Percentiles rank a stretch among this genome's conserved stretches.
Conservation (phyloP, 2,888 invertebrate species). For the Orthosia incerta region DNA sequence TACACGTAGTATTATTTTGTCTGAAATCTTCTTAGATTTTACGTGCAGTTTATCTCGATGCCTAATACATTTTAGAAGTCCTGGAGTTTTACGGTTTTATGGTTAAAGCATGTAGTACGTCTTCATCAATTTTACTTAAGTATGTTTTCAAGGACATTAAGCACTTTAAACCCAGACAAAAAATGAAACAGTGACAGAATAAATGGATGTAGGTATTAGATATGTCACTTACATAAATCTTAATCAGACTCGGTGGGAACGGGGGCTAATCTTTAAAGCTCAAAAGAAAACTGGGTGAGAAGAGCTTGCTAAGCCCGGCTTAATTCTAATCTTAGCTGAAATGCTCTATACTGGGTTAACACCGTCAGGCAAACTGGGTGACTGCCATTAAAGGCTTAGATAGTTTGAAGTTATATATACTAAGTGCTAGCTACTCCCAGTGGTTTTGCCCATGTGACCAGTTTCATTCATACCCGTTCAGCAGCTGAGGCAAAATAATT, state of each 20-base stretch:
- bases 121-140: not conserved
- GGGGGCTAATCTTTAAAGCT: conserved; percentile 62
- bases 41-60: no score
- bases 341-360: conserved; percentile 60
- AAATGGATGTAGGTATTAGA: conserved; percentile 49
- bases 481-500: no score
- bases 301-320: conserved; percentile 62
- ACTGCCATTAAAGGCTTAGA: conserved; percentile 2
- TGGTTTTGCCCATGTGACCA: no score
- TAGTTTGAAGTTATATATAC: not conserved
- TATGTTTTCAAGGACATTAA: not conserved
- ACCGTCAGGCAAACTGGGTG: conserved; percentile 6
- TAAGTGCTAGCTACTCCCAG: not conserved
- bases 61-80: no score
- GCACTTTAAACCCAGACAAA: conserved; percentile 23
- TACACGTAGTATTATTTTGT: no score
- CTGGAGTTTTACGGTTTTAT: no score
- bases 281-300: conserved; percentile 58
- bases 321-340: conserved; percentile 68
- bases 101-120: not conserved
- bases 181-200: conserved; percentile 38
- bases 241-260: conserved; percentile 55
- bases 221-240: conserved; percentile 56
- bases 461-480: no score
- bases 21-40: no score